Evolutionary conservation across 1,140 invertebrate species (phyloP).

Genomic region (Sesamia nonagrioides): DNA sequence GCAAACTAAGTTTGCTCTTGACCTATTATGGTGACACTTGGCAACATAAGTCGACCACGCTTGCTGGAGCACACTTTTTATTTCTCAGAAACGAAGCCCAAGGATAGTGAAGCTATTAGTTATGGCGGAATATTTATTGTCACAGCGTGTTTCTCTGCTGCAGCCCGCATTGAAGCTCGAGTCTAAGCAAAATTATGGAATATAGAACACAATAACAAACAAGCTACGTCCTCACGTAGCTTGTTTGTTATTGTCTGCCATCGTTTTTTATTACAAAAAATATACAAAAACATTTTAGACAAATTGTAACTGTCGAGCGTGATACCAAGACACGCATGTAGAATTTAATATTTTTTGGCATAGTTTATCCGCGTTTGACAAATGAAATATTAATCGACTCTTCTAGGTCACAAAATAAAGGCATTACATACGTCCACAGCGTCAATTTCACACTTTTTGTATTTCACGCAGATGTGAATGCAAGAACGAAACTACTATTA

Average conservation of each 20-base stretch:
- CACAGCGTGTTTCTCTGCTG: background rate
- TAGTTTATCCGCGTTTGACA: slow-evolving; percentile 19
- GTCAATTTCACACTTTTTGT: slow-evolving; percentile 1
- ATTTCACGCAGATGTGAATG: background rate
- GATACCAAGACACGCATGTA: background rate
- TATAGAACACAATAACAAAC: too few relatives aligned
- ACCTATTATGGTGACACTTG: slow-evolving; percentile 39
- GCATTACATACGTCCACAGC: background rate
- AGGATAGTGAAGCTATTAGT: slow-evolving; percentile 18
- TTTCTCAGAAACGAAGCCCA: slow-evolving; percentile 10
- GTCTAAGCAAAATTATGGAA: too few relatives aligned
- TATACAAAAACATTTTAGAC: slow-evolving; percentile 2
- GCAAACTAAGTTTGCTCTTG: slow-evolving; percentile 25
- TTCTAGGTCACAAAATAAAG: slow-evolving; percentile 28
- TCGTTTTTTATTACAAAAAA: background rate
- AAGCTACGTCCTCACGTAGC: too few relatives aligned
- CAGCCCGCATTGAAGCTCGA: background rate
- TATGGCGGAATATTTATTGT: slow-evolving; percentile 7
- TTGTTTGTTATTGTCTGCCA: background rate
- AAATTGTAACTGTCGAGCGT: background rate
- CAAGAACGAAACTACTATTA: background rate
- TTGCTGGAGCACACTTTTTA: slow-evolving; percentile 18
- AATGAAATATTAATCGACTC: slow-evolving; percentile 34
- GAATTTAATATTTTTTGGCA: slow-evolving; percentile 13
- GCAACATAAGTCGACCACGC: slow-evolving; percentile 25